Base-by-base conservation (phyloP, 1,140 invertebrate genomes). In the Cardiocondyla obscurior region DNA sequence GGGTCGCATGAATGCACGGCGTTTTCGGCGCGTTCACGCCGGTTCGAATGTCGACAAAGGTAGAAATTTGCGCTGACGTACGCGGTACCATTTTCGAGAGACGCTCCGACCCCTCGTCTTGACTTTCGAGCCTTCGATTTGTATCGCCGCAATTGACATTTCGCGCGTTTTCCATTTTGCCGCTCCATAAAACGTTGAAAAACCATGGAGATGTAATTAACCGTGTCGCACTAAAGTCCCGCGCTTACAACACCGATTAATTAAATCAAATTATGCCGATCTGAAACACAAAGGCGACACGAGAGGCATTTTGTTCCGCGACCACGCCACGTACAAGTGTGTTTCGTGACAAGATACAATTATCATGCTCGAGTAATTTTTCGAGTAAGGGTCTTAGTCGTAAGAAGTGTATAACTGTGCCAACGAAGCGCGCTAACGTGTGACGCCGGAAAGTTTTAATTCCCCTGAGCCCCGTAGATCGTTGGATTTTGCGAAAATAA, bases 11-110 rank as follows among this genome's bases (percentile, higher is more conserved):
- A 86, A 89, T 89, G 87, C 85, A 70, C 49, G 22, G 65, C 69
- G 86, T 85, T 88, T 83, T 89, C 87, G 76, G 70, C 70, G 69
- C 81, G 85, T 85, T 86, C 72, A 85, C 77, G 72, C 76, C 87
- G 77, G 19, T 84, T 86, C 76, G 82, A 67, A 25, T 60, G 70
- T 46, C 85, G 72, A 89, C 87, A 89, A 89, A 87, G 76, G 65
- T 49, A 36, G 46, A 76, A 86, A 86, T 89, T n/a, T 89, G 65
- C 62, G 25, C 64, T 55, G 57, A 73, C 46, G 39, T 39, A 51
- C 16, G 49, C 57, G 33, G 6, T 6, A 8, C 28, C 36, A 25
- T 22, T 67, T 64, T 36, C 57, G 12, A 10, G 19, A 39, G 25
- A 8, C 77, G 14, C 12, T n/a, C 33, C 64, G 36, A 16, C 10